These are phyloP conservation scores for Scolopax rusticola DNA, from an alignment of 2,797 vertebrate species.

Conservation along the genomic window DNA sequence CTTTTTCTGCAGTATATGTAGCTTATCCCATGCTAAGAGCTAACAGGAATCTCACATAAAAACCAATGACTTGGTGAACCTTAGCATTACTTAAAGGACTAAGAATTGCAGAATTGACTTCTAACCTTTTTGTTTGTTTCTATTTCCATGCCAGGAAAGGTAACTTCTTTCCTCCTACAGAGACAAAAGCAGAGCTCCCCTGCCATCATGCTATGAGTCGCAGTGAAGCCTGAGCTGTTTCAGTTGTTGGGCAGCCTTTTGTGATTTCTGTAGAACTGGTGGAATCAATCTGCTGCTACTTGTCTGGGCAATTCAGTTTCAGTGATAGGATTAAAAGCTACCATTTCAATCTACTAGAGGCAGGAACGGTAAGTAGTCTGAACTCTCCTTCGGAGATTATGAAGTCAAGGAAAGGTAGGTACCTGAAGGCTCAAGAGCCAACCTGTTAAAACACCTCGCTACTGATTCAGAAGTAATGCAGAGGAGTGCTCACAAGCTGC, in stretches of 20 bases:
- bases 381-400: neutral
- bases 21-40: neutral
- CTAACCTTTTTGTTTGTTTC: neutral
- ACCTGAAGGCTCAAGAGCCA: neutral
- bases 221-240: neutral
- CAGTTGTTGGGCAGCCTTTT: neutral
- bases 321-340: slow-evolving; percentile 49
- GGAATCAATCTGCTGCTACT: slow-evolving; percentile 57
- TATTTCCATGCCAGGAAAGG: slow-evolving; percentile 10
- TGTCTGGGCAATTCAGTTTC: slow-evolving; percentile 61
- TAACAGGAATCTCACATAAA: neutral
- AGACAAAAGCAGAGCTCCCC: slow-evolving; percentile 18
- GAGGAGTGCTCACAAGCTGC: neutral
- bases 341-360: neutral
- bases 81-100: neutral
- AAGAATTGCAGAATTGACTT: neutral
- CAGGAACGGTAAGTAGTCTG: neutral
- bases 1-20: neutral
- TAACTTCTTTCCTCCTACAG: neutral
- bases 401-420: neutral
- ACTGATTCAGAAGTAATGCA: neutral
- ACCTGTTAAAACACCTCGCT: neutral
- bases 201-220: neutral
- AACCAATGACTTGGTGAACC: neutral
- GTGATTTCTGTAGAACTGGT: slow-evolving; percentile 57